phyloP scores from a whole-genome alignment of 2,797 vertebrate genomes.

The Iguana delicatissima region DNA sequence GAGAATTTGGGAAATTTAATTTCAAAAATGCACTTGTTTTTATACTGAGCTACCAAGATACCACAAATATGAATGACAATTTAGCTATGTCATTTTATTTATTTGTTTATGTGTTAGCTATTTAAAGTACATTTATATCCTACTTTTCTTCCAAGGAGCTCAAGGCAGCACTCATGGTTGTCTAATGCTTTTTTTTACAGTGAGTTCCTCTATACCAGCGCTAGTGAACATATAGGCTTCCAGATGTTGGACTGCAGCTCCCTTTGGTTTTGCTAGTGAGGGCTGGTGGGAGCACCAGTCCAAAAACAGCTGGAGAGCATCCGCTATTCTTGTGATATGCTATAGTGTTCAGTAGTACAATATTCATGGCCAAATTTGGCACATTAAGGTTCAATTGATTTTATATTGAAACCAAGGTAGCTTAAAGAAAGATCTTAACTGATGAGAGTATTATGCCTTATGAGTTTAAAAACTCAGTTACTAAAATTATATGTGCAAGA shows the following conservation, averaged over 20 bases:
- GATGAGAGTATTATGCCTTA: too few relatives aligned
- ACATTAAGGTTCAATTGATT: background rate
- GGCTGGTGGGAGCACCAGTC: background rate
- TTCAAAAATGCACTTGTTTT: background rate
- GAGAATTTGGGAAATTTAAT: constrained; percentile 1
- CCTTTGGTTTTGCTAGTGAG: background rate
- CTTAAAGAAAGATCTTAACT: background rate
- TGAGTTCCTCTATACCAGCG: background rate
- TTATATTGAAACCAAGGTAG: background rate
- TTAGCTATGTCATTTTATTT: too few relatives aligned
- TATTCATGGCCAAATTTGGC: background rate
- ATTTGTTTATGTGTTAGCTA: too few relatives aligned
- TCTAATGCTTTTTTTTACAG: background rate
- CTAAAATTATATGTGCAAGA: background rate
- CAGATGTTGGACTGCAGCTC: background rate
- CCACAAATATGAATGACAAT: background rate
- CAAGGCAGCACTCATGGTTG: too few relatives aligned
- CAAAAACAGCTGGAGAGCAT: background rate
- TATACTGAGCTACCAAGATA: background rate
- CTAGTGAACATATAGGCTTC: background rate
- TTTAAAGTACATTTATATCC: too few relatives aligned
- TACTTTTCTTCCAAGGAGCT: too few relatives aligned
- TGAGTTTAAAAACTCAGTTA: background rate
- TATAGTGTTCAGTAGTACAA: background rate
- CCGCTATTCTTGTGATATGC: background rate